phyloP scores from a whole-genome alignment of 2,797 vertebrate genomes.

The Apodemus agrarius region DNA sequence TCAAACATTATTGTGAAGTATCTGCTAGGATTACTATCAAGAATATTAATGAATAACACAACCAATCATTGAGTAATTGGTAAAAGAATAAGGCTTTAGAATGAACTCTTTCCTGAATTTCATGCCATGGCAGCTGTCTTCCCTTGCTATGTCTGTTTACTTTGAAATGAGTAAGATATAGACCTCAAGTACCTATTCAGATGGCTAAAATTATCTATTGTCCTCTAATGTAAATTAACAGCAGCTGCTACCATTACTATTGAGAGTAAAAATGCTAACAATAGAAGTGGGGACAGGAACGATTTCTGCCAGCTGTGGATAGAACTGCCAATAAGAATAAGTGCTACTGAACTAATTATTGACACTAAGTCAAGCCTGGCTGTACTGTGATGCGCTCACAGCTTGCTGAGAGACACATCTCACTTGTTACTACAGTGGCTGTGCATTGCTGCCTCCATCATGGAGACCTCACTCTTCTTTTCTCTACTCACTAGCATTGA shows the following conservation, averaged over 20 bases:
- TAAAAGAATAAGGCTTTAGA: background rate
- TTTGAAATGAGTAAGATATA: background rate
- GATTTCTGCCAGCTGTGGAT: constrained; percentile 42
- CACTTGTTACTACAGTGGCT: constrained; percentile 57
- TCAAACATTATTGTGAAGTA: background rate
- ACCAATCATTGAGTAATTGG: background rate
- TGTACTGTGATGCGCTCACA: constrained; percentile 66
- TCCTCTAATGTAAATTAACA: background rate
- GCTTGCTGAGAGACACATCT: constrained; percentile 63
- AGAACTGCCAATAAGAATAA: constrained; percentile 53
- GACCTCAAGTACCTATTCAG: background rate
- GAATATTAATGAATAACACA: background rate
- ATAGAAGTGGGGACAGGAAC: background rate
- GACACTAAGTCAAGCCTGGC: constrained; percentile 69
- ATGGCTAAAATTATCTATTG: background rate
- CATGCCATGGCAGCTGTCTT: background rate
- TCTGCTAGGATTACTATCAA: background rate
- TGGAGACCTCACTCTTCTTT: constrained; percentile 55
- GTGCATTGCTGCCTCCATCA: constrained; percentile 62
- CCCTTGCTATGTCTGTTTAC: background rate
- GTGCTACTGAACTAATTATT: constrained; percentile 55
- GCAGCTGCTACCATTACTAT: background rate
- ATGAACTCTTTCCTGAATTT: background rate
- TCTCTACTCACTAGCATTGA: constrained; percentile 52
- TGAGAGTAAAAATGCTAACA: constrained; percentile 6